These are phyloP conservation scores for Tachysurus vachellii DNA, from an alignment of 2,113 vertebrate species.

Conservation along the genomic window DNA sequence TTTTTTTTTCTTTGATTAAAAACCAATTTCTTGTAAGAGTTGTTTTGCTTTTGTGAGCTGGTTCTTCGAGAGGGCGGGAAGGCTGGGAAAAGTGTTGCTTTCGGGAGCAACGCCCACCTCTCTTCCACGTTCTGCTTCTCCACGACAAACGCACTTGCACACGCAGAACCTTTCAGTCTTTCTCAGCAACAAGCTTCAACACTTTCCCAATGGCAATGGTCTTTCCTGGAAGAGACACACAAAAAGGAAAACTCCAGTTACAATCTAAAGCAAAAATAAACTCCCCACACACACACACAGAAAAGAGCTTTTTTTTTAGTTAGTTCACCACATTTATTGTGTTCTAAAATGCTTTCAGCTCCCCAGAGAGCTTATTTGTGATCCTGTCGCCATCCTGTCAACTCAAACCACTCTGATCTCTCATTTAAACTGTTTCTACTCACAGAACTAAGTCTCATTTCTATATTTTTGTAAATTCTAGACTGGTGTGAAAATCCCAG, in stretches of 20 bases:
- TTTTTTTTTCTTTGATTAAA: constrained; percentile 56
- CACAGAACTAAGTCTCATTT: no score
- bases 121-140: constrained; percentile 73
- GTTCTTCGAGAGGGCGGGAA: constrained; percentile 76
- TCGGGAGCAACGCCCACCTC: constrained; percentile 76
- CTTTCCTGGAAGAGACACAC: constrained; percentile 74
- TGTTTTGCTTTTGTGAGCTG: constrained; percentile 63
- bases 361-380: neutral
- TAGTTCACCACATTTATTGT: neutral
- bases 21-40: constrained; percentile 64
- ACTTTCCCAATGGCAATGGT: constrained; percentile 94
- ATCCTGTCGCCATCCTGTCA: no score
- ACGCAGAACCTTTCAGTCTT: constrained; percentile 81
- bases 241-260: neutral
- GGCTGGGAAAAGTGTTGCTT: constrained; percentile 78
- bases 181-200: constrained; percentile 90
- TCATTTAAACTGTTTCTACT: no score
- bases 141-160: constrained; percentile 76
- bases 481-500: neutral
- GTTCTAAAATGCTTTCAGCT: neutral
- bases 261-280: neutral
- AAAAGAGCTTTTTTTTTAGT: no score
- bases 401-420: no score
- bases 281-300: neutral
- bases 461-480: neutral